Evolutionary conservation across 2,113 vertebrate genomes (phyloP), one percentile per base, ranked within the genome.

Genomic region (Pica pica): DNA sequence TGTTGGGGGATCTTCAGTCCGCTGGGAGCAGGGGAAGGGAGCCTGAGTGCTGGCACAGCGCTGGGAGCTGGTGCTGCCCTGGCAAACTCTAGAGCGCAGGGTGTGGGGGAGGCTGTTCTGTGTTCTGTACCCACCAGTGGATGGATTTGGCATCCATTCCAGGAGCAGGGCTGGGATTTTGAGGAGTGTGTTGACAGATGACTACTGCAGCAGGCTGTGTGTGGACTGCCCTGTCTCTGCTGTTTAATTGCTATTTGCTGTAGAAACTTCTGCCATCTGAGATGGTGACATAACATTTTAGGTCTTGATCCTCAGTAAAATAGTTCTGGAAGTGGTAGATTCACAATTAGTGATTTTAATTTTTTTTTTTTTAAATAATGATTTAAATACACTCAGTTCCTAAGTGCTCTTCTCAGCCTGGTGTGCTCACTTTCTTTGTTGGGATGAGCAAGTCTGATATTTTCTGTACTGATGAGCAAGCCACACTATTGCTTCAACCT

Each of bases 41-140:
- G 24, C 50, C 75, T 0, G 10, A 28, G 56, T 12, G 1, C 64
- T 75, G 44, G 0, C 16, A 2, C 0, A 23, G 41, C 59, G 0
- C 37, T 1, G 41, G 37, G 49, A 79, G 83, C 67, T 31, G 44
- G 1, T 13, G 26, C 0, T 20, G 30, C 42, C 33, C 44, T 61
- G 77, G 41, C 47, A 49, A 37, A 50, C 23, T 10, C 10, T 1
- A 8, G 56, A 63, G 61, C 52, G 6, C 41, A 76, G 63, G 27
- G 15, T 50, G n/a, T 68, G 76, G 76, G 88, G 73, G 61, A 89
- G 80, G 71, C 57, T 31, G 41, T 37, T 76, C 0, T 26, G n/a
- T 69, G 84, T 41, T 74, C 63, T 2, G 0, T 68, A 57, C 82
- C 74, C 80, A 33, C 87, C 16, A 2, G 35, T 42, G 81, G 26